Conservation (phyloP, 2,797 vertebrate species). For the Artibeus lituratus region DNA sequence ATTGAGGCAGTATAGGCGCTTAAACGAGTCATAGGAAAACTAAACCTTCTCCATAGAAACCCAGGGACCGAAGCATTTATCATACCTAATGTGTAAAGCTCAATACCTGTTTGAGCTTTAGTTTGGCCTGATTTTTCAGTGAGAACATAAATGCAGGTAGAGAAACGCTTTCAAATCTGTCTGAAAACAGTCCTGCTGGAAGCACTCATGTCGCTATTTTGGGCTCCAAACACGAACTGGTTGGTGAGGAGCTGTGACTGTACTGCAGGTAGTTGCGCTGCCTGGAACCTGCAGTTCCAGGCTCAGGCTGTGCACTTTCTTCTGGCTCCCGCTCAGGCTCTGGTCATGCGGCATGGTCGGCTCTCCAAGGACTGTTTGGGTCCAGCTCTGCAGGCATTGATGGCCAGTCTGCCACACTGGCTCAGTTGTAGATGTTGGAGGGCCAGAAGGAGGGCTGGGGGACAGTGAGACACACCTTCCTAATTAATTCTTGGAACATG, state of each 20-base stretch:
- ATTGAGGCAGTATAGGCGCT: background rate
- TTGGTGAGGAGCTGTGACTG: background rate
- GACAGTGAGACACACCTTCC: background rate
- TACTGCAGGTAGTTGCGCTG: background rate
- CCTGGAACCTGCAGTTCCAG: background rate
- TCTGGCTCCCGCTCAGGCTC: background rate
- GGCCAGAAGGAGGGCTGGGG: background rate
- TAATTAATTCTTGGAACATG: background rate
- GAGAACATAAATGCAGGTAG: background rate
- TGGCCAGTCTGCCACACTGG: background rate
- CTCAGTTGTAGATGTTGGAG: background rate
- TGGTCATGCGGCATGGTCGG: background rate
- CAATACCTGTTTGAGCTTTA: background rate
- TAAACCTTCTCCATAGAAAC: background rate
- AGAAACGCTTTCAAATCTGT: background rate
- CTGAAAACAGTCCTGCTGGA: background rate
- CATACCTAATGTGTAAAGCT: background rate
- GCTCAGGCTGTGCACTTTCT: background rate
- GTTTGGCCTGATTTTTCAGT: background rate
- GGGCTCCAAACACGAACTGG: background rate
- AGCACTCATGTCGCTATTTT: background rate
- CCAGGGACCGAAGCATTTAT: background rate
- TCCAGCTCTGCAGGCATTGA: background rate
- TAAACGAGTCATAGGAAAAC: background rate
- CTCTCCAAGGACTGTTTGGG: background rate